Base-by-base conservation (phyloP, 2,888 invertebrate genomes). In the Eucera pruinosa region DNA sequence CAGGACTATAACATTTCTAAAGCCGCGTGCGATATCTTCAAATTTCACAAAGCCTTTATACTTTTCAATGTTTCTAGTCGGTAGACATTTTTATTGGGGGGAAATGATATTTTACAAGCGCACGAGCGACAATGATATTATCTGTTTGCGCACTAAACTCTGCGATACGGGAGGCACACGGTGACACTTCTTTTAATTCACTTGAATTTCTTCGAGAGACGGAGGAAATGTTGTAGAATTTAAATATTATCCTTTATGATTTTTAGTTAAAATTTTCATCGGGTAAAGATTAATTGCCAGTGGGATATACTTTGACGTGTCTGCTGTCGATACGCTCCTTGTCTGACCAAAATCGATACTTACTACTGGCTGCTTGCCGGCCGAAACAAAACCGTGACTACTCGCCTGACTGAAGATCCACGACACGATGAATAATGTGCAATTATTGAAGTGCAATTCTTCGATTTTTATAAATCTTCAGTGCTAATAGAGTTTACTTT, bases 281-380 rank as follows among this genome's bases (percentile, higher is more conserved):
- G 39, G 47, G 23, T n/a, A n/a, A 43, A n/a, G 57, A 9, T 33
- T 30, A 25, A 50, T 47, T 27, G 43, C 13, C 6, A n/a, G 36
- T 11, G 7, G 54, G 25, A 45, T 18, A 33, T 54, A 23, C 60
- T 13, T 36, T 23, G 30, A 15, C 23, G 47, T 33, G 6, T 27
- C n/a, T 13, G 47, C 60, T 33, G 36, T 33, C 41, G 45, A 41
- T 54, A 57, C 25, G 57, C 47, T 54, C 23, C 65, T 36, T 36
- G 61, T 30, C 79, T 48, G 73, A 66, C 43, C 61, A 62, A 33
- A 23, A 48, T 45, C 58, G 68, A 80, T 69, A 79, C 79, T 79
- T 74, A 74, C 79, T 80, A 74, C 79, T 80, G 77, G 55, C 70
- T 47, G 52, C 6, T 48, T 18, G 61, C 36, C 18, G 67, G 75